A percentile compares a stretch with the other conserved stretches of the same genome.
phyloP scores from a whole-genome alignment of 1,140 invertebrate genomes.

The Euschistus heros region DNA sequence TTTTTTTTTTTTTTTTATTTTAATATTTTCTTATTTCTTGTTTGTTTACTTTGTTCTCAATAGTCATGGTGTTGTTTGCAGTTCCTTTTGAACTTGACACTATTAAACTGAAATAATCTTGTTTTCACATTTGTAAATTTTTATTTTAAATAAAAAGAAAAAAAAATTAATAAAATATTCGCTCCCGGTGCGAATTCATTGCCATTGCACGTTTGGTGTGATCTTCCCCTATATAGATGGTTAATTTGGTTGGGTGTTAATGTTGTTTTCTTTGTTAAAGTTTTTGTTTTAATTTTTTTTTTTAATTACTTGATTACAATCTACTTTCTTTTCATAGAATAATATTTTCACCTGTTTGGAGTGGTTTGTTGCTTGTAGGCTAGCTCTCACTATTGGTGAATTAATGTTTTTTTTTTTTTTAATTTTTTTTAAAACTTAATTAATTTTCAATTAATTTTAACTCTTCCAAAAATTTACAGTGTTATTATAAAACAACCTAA shows the following conservation, averaged over 20 bases:
- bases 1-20: slow-evolving; percentile 7
- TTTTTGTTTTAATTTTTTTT: slow-evolving; percentile 14
- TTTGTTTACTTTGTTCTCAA: slow-evolving; percentile 9
- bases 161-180: slow-evolving; percentile 9
- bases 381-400: slow-evolving; percentile 22
- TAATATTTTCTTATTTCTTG: background rate
- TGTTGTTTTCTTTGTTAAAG: slow-evolving; percentile 21
- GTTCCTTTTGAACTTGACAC: slow-evolving; percentile 12
- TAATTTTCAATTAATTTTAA: slow-evolving; percentile 5
- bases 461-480: slow-evolving; percentile 1
- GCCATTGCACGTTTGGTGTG: slow-evolving; percentile 27
- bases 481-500: background rate
- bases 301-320: slow-evolving; percentile 12
- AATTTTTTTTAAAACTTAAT: slow-evolving; percentile 15
- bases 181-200: slow-evolving; percentile 1
- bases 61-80: slow-evolving; percentile 22
- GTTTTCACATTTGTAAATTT: background rate
- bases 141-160: background rate
- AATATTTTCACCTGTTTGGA: slow-evolving; percentile 23
- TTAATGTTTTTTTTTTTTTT: slow-evolving; percentile 18
- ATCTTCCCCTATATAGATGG: slow-evolving; percentile 18
- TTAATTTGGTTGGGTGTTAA: slow-evolving; percentile 27
- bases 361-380: slow-evolving; percentile 29
- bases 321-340: slow-evolving; percentile 22
- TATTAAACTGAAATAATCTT: slow-evolving; percentile 13